phyloP scores from a whole-genome alignment of 2,113 vertebrate species.

The Copsychus sechellarum region DNA sequence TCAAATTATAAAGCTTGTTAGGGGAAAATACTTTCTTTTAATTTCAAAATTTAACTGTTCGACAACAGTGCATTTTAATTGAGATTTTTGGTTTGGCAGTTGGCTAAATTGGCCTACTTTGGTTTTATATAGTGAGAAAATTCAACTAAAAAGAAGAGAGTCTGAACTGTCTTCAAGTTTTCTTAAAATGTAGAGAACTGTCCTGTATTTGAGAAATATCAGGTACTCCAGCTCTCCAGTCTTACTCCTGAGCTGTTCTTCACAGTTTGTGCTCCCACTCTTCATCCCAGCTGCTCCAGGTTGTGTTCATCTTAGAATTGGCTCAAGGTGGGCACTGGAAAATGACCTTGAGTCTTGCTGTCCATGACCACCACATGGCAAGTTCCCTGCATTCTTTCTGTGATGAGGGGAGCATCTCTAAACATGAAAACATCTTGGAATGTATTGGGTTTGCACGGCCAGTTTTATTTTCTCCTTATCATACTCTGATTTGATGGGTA shows the following conservation, averaged over 20 bases:
- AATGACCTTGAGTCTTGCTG: background rate
- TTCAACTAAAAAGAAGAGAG: background rate
- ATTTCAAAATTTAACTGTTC: background rate
- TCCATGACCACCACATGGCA: background rate
- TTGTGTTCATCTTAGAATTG: background rate
- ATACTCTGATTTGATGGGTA: background rate
- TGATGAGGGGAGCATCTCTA: background rate
- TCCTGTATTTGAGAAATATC: background rate
- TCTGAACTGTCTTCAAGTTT: background rate
- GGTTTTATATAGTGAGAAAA: background rate
- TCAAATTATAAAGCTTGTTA: background rate
- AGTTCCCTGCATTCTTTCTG: background rate
- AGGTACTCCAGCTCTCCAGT: background rate
- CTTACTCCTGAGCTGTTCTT: background rate
- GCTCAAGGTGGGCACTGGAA: background rate
- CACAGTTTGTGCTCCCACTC: background rate
- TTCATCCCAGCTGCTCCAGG: background rate
- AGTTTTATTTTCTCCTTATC: background rate
- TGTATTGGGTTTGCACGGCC: background rate
- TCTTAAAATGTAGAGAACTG: background rate
- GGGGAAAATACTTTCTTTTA: background rate
- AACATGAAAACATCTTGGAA: background rate
- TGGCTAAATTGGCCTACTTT: background rate
- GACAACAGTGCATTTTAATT: background rate
- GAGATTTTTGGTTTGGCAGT: background rate